Evolutionary conservation across 2,113 vertebrate genomes (phyloP).

Genomic region (Tylochromis polylepis): DNA sequence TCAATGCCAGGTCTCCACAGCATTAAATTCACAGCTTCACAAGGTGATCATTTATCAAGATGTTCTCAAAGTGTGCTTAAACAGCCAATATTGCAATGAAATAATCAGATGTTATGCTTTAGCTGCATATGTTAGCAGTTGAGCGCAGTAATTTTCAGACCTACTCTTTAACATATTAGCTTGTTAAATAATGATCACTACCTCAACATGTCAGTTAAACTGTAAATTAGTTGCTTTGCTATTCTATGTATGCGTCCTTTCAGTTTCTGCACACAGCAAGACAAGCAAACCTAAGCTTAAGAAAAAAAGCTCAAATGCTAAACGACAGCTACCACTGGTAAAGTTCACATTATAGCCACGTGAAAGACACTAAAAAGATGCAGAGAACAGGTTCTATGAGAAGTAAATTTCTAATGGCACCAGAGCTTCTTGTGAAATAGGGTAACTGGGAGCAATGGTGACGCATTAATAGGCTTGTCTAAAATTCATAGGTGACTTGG

Average conservation of each 20-base stretch:
- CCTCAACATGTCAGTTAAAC: not conserved
- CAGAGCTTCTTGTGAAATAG: not conserved
- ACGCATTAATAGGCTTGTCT: not conserved
- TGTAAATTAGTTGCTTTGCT: not conserved
- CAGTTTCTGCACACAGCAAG: not conserved
- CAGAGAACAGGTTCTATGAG: not conserved
- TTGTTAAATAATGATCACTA: not conserved
- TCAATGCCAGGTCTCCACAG: not conserved
- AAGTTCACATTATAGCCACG: not conserved
- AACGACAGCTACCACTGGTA: not conserved
- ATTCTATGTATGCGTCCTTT: not conserved
- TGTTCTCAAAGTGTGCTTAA: not conserved
- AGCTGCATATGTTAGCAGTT: not conserved
- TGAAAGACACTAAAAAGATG: not conserved
- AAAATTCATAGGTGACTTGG: not conserved
- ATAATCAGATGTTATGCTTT: not conserved
- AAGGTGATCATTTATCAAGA: not conserved
- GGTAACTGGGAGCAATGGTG: not conserved
- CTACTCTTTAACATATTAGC: not conserved
- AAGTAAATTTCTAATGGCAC: not conserved
- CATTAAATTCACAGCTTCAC: not conserved
- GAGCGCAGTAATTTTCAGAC: not conserved
- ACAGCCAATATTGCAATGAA: not conserved
- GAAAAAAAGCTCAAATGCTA: not conserved
- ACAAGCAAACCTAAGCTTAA: not conserved